Evolutionary conservation across 2,888 invertebrate species (phyloP), one percentile per base, ranked within the genome.

Genomic region (Drosophila peninsularis): DNA sequence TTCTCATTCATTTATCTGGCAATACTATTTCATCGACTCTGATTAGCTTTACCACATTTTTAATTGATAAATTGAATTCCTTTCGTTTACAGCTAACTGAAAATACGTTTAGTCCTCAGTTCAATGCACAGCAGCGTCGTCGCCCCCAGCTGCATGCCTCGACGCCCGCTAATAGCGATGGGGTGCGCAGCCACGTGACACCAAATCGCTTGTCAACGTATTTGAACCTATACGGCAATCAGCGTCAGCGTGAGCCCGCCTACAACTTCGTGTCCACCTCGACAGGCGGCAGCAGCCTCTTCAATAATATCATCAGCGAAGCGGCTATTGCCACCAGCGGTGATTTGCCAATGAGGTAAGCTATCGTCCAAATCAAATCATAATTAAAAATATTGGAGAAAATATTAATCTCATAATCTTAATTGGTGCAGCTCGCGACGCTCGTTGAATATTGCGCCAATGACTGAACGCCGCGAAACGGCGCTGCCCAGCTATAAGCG

Each of bases 381-480:
- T 7, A 30, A 30, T 30, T 30, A 24, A n/a, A n/a, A n/a, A n/a
- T n/a, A n/a, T 24, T 24, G 24, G 5, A 24, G 4, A 0, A 24
- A 41, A 10, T 55, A n/a, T 32, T 34, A 42, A 55, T 55, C 21
- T 24, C 4, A 17, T 9, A 30, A 17, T 17, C 10, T 13, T 14
- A 14, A 21, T 14, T 21, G 0, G 13, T 5, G 13, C 49, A 92
- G 92, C 66, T 88, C 90, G 27, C 88, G 92, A 11, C 91, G 91
- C 34, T 88, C 82, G 45, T 71, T 92, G 56, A 91, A 91, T 74
- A 90, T 92, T 56, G 61, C 73, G 70, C 89, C 88, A 45, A 66
- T 87, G 55, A 77, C 82, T 54, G 78, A 82, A 34, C 71, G 78
- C 10, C 58, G 67, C 34, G 54, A 73, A 55, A 49, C 78, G 54